These are phyloP conservation scores for Cantharis lateralis DNA, from an alignment of 2,888 invertebrate species.

Conservation along the genomic window DNA sequence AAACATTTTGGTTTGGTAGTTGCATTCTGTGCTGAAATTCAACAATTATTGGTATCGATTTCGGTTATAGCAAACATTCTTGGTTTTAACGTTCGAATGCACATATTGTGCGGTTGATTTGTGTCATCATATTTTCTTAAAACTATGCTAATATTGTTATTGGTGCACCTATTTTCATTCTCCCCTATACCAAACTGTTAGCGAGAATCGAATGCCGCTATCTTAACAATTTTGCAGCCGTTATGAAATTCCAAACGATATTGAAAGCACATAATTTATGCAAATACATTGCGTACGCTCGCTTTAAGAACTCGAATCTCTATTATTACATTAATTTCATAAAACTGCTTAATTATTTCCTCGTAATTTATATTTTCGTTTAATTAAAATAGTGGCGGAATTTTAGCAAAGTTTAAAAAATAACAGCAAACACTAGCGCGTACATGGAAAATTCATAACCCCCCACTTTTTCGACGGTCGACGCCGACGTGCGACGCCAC, in stretches of 20 bases:
- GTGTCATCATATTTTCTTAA: conserved; percentile 14
- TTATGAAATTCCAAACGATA: conserved; percentile 27
- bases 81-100: conserved; percentile 20
- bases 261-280: conserved; percentile 28
- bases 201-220: conserved; percentile 14
- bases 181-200: neutral
- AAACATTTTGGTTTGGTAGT: neutral
- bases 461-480: neutral
- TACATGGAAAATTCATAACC: neutral
- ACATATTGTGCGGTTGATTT: conserved; percentile 30
- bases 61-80: conserved; percentile 12
- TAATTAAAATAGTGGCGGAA: neutral
- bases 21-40: neutral
- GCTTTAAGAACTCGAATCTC: neutral
- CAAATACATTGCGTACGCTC: conserved; percentile 12
- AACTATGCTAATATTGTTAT: conserved; percentile 31
- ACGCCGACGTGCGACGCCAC: neutral
- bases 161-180: conserved; percentile 15
- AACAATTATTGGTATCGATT: neutral
- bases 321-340: neutral
- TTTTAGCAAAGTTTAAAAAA: neutral
- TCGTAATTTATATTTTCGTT: neutral
- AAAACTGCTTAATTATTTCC: neutral
- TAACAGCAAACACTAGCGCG: neutral
- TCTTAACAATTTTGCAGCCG: conserved; percentile 20